A percentile compares a stretch with the other conserved stretches of the same genome.
Evolutionary conservation across 2,797 vertebrate genomes (phyloP).

Genomic region (Manis crassicaudata): DNA sequence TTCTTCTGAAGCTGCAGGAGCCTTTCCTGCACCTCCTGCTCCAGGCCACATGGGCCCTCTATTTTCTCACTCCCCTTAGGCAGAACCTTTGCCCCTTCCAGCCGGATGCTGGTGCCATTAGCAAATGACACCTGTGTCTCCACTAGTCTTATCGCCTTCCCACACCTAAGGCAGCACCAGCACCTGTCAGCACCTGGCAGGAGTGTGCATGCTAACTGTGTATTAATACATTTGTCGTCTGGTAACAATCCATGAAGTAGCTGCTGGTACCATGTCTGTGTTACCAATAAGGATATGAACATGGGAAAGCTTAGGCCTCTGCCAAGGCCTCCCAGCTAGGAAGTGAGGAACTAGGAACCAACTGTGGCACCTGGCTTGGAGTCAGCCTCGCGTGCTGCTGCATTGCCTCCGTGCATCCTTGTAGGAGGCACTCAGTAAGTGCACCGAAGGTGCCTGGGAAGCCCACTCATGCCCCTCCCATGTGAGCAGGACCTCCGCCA

Average conservation of each 20-base stretch:
- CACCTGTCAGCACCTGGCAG: too few species aligned
- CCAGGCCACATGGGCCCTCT: fast-evolving
- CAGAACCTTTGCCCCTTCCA: fast-evolving
- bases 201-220: neutral
- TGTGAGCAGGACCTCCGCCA: neutral
- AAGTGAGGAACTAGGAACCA: neutral
- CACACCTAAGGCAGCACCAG: neutral
- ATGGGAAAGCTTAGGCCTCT: neutral
- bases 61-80: fast-evolving
- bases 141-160: neutral
- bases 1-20: neutral
- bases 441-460: fast-evolving
- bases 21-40: neutral
- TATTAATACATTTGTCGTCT: fast-evolving
- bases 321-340: neutral
- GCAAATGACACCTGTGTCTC: neutral
- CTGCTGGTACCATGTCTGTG: fast-evolving
- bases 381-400: neutral
- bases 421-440: neutral
- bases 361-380: neutral
- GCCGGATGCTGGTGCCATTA: fast-evolving
- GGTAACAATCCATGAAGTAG: fast-evolving
- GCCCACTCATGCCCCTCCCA: fast-evolving
- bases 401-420: fast-evolving
- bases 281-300: neutral